Percentiles rank a stretch among this genome's conserved stretches.
Conservation (phyloP, 1,140 invertebrate species). For the Marisa cornuarietis region DNA sequence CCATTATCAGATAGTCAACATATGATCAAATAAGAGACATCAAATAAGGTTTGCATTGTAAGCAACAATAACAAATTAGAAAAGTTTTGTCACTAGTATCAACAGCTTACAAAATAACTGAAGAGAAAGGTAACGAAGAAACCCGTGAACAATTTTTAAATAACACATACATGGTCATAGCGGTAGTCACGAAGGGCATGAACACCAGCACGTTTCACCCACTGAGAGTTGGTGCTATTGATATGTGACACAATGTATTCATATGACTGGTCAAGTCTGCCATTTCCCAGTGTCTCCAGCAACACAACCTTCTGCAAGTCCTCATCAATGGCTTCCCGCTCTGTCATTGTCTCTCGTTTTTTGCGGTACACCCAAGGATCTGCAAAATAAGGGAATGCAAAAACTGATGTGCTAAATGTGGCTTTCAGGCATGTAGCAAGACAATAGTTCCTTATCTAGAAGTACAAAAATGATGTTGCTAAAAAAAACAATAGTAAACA, state of each 20-base stretch:
- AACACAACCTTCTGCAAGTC: constrained; percentile 34
- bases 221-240: constrained; percentile 39
- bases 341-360: constrained; percentile 30
- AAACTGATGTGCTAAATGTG: too few species aligned
- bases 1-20: too few species aligned
- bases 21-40: too few species aligned
- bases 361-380: constrained; percentile 35
- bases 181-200: constrained; percentile 35
- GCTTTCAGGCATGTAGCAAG: too few species aligned
- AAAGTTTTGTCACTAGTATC: too few species aligned
- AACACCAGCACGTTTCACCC: constrained; percentile 40
- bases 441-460: too few species aligned
- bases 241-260: constrained; percentile 43
- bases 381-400: constrained; percentile 15
- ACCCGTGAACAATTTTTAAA: neutral
- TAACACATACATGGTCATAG: constrained; percentile 32
- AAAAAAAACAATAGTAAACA: too few species aligned
- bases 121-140: neutral
- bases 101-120: neutral
- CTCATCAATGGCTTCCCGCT: constrained; percentile 20
- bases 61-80: too few species aligned
- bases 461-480: too few species aligned
- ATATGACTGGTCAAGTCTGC: constrained; percentile 29
- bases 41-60: too few species aligned
- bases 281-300: constrained; percentile 38